phyloP scores from a whole-genome alignment of 1,140 invertebrate genomes.

The Helicoverpa zea region DNA sequence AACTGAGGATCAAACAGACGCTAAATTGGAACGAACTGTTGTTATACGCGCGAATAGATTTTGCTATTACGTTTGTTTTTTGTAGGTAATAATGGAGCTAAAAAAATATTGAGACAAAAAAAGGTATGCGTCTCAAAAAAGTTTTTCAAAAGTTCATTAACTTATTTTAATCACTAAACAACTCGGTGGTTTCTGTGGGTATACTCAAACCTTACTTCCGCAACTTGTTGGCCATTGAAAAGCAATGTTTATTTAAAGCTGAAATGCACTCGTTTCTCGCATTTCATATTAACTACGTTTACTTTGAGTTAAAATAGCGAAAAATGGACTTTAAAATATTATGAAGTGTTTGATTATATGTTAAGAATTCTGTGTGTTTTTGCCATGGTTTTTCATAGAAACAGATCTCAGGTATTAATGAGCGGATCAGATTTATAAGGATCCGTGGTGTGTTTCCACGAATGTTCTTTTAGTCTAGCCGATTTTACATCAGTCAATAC shows the following conservation, averaged over 20 bases:
- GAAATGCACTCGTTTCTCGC: background rate
- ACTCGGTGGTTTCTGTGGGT: background rate
- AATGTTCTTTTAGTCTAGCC: too few relatives aligned
- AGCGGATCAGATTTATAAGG: too few relatives aligned
- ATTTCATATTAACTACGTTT: constrained; percentile 3
- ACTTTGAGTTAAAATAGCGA: background rate
- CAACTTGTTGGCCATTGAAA: constrained; percentile 2
- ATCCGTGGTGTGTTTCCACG: too few relatives aligned
- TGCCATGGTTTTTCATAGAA: too few relatives aligned
- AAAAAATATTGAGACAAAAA: too few relatives aligned
- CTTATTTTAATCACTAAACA: background rate
- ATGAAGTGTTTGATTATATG: too few relatives aligned
- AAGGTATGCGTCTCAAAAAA: background rate
- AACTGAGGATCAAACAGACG: background rate
- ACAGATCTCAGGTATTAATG: too few relatives aligned
- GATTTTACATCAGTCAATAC: too few relatives aligned
- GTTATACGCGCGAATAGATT: background rate
- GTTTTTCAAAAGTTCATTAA: background rate
- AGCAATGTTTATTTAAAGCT: constrained; percentile 1
- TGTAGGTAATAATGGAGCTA: too few relatives aligned
- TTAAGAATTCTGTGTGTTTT: too few relatives aligned
- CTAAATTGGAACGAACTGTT: background rate
- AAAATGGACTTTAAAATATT: background rate
- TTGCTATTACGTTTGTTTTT: background rate
- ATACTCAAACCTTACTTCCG: background rate